Conservation (phyloP, 2,888 invertebrate species). For the Altica lythri region DNA sequence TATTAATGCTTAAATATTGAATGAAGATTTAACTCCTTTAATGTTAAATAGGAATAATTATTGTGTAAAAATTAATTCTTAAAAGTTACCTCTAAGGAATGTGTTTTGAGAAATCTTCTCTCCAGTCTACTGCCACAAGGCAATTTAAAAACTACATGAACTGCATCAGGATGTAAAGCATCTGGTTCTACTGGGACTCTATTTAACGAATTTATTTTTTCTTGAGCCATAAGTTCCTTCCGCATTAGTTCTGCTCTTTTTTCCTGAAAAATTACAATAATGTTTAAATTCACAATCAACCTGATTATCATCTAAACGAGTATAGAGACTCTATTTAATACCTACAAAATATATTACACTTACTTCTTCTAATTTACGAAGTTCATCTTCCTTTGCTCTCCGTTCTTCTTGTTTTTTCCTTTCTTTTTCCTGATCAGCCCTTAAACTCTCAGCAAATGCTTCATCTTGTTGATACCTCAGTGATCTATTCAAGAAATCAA, state of each 20-base stretch:
- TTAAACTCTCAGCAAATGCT: constrained; percentile 88
- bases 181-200: constrained; percentile 79
- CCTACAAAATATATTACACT: constrained; percentile 5
- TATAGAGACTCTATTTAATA: background rate
- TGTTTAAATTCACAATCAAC: background rate
- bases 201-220: constrained; percentile 68
- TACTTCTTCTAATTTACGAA: constrained; percentile 54
- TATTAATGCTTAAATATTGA: background rate
- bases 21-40: no score
- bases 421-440: constrained; percentile 95
- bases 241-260: constrained; percentile 58
- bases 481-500: no score
- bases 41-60: no score
- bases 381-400: constrained; percentile 61
- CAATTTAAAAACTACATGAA: constrained; percentile 88
- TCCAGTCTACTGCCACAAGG: constrained; percentile 89
- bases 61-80: no score
- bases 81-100: constrained; percentile 76
- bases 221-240: constrained; percentile 63
- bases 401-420: constrained; percentile 67
- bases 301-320: background rate
- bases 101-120: constrained; percentile 78
- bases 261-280: constrained; percentile 44
- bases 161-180: constrained; percentile 68
- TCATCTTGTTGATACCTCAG: constrained; percentile 90